Base-by-base conservation (phyloP, 2,113 vertebrate genomes). In the Cervus canadensis region DNA sequence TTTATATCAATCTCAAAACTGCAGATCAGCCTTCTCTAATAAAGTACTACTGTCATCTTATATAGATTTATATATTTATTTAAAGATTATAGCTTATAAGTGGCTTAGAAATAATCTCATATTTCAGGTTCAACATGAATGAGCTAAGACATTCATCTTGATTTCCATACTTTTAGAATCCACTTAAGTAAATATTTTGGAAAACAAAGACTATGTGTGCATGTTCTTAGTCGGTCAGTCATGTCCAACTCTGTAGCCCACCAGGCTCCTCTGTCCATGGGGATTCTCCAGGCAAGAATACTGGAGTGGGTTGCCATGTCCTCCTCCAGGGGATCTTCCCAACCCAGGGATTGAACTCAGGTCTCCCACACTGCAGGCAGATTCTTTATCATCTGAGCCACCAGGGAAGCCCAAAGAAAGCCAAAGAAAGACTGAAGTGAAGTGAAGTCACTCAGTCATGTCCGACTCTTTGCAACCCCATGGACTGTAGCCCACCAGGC, bases 31-130 rank as follows among this genome's bases (percentile, higher is more conserved):
- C 33, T 96, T 83, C 30, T 96, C 48, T 45, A 28, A 54, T 40
- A 92, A 56, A 90, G 2, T 28, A 97, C 3, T 52, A 5, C 6
- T 79, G 43, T 62, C 25, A 79, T 54, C 17, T 74, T 43, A 60
- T 83, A 54, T 40, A 96, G 60, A 91, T 15, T 87, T 33, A 60
- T 19, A 11, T 28, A 76, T 78, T 82, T 97, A 91, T n/a, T 95
- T 81, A 71, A 89, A 13, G 25, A 76, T 26, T 62, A 62, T 12
- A 91, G 13, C 62, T 92, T 81, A 33, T 81, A 94, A 85, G 9
- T 83, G 33, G 36, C 60, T 74, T 93, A 82, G 36, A 67, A 59
- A 56, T 94, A 45, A 48, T 89, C 14, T 87, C 8, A 67, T 81
- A 83, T 6, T 87, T 71, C 11, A 85, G 16, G 6, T 67, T 91